These are phyloP conservation scores for Troides oblongomaculatus DNA, from an alignment of 2,888 invertebrate genomes.

Conservation along the genomic window DNA sequence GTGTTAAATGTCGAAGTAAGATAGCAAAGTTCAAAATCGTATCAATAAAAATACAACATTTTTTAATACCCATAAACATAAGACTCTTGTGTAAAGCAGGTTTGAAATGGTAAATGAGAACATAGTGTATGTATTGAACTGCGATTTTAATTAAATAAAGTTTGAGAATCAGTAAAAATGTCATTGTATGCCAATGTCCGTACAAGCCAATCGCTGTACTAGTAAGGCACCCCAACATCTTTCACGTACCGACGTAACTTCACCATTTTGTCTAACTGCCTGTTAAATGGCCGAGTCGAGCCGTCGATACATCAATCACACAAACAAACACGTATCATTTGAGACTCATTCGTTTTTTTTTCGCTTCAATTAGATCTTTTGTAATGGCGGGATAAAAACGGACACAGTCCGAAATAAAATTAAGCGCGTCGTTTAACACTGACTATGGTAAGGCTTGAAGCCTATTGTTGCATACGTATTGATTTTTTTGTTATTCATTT, in stretches of 20 bases:
- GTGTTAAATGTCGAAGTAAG: background rate
- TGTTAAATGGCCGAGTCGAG: conserved; percentile 73
- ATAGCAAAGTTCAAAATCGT: background rate
- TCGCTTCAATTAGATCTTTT: conserved; percentile 78
- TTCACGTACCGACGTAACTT: conserved; percentile 53
- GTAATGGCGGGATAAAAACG: conserved; percentile 60
- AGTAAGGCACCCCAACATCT: conserved; percentile 63
- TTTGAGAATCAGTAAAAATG: conserved; percentile 52
- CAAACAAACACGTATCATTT: conserved; percentile 61
- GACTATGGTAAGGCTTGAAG: conserved; percentile 37
- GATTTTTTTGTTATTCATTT: conserved; percentile 51
- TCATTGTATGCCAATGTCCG: conserved; percentile 49
- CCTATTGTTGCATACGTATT: conserved; percentile 44
- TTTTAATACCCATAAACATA: no score
- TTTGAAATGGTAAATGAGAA: background rate
- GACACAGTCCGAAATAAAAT: conserved; percentile 65
- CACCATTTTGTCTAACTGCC: conserved; percentile 76
- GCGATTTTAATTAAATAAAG: conserved; percentile 32
- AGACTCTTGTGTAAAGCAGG: background rate
- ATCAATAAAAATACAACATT: background rate
- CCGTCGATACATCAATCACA: conserved; percentile 78
- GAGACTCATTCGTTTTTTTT: conserved; percentile 60
- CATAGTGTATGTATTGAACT: no score
- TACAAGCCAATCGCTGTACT: conserved; percentile 48
- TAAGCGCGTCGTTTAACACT: conserved; percentile 68